Evolutionary conservation across 2,888 invertebrate genomes (phyloP), one percentile per base, ranked within the genome.

Genomic region (Desoria tigrina): DNA sequence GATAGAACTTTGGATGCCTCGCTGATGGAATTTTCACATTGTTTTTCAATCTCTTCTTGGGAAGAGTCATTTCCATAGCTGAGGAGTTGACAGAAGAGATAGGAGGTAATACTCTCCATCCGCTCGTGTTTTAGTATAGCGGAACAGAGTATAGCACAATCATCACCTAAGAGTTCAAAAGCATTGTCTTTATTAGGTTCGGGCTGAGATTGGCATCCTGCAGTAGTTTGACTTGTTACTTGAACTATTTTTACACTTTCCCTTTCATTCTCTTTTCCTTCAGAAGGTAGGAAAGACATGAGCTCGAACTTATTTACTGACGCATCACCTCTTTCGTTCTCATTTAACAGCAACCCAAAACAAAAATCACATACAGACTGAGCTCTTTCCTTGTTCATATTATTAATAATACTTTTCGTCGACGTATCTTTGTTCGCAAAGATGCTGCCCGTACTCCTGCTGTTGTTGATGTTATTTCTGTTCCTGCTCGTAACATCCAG

Each of bases 321-420:
- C 23, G 26, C 51, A 7, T 24, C 14, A 16, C 45, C 45, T 6
- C n/a, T 16, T 21, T 45, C 45, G 21, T 21, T 45, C 26, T 51
- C 51, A 65, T 66, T 66, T 26, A 69, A 42, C 24, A 69, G 28
- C 16, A 69, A 42, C 50, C 51, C 49, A 42, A 69, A 56, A 51
- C 55, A 58, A 45, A 69, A 69, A 24, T 66, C 26, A 24, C 18
- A 16, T 24, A 51, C 23, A 6, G 51, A 4, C 16, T 51, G 4
- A 4, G 51, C 51, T 9, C 51, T 45, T 16, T 21, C 16, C 23
- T 51, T 24, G 26, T 14, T 4, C 21, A 26, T 21, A 24, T 26
- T 51, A 23, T 51, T 51, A 18, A 23, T 51, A 26, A 4, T 51
- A 21, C 6, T 18, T 18, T 23, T 51, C 23, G 3, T 24, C 7